Evolutionary conservation across 2,888 invertebrate genomes (phyloP), one percentile per base, ranked within the genome.

Genomic region (Drosophila dives): DNA sequence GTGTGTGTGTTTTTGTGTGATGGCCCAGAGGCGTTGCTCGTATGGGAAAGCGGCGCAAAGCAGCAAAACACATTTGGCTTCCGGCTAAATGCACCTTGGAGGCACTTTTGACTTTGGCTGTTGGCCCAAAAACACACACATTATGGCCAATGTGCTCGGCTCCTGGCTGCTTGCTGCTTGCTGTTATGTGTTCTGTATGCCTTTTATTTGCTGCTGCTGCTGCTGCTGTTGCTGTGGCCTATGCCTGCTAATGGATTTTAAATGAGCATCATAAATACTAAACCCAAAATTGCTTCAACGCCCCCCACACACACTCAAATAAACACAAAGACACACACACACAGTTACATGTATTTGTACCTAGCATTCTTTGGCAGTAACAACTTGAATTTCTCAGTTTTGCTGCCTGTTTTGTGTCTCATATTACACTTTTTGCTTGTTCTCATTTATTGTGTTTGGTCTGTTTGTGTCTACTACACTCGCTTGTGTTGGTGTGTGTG

Each of bases 181-280:
- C 64, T 61, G 38, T 34, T 29, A 40, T 56, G 56, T 49, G 40
- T 40, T 36, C 48, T 56, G 56, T 56, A 60, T 71, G 73, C 65
- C 66, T 80, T 45, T 80, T 68, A 77, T 81, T 77, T 79, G 79
- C 65, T 64, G 77, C 32, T 66, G 79, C 65, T 64, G 77, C 32
- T 66, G 65, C 33, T 72, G 77, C 64, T 40, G 12, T 26, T 23
- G 53, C 34, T 56, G 64, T 75, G 79, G 68, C 70, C 82, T 71
- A 79, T 71, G 84, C 82, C 87, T 85, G 81, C 91, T 92, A 91
- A 92, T 92, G 92, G 91, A 91, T 92, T 91, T 91, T 91, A 92
- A 92, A 92, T 91, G 91, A 92, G 91, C 91, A 89, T 90, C 91
- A 91, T 91, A 92, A 91, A 91, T 90, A 92, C 80, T 82, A 89